phyloP scores from a whole-genome alignment of 2,888 invertebrate species.

The Hydraecia micacea region DNA sequence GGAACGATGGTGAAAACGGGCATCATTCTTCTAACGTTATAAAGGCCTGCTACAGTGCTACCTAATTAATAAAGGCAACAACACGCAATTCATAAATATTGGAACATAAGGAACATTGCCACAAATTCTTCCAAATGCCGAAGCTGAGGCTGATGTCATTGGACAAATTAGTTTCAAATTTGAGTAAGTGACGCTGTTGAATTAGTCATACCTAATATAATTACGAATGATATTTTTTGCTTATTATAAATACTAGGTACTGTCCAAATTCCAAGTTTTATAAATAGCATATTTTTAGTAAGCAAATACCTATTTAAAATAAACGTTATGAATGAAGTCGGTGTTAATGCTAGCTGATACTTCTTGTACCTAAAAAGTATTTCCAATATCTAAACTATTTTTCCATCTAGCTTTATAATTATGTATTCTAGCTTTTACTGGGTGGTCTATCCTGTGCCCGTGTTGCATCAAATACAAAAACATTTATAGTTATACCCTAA shows the following conservation, averaged over 20 bases:
- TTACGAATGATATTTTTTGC: slow-evolving; percentile 5
- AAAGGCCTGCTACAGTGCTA: background rate
- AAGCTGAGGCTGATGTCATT: slow-evolving; percentile 20
- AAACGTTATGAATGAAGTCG: slow-evolving; percentile 15
- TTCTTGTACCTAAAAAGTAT: background rate
- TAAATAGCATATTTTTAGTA: background rate
- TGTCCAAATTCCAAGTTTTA: background rate
- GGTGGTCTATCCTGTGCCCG: background rate
- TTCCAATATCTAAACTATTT: background rate
- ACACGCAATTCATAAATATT: background rate
- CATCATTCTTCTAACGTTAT: background rate
- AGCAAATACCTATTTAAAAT: background rate
- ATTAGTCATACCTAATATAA: slow-evolving; percentile 14
- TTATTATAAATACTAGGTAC: slow-evolving; percentile 4
- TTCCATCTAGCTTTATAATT: background rate
- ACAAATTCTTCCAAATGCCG: slow-evolving; percentile 4
- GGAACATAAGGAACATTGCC: background rate
- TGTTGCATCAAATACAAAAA: background rate
- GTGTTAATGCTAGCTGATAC: background rate
- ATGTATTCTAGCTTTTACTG: background rate
- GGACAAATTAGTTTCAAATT: slow-evolving; percentile 9
- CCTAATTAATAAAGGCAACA: background rate
- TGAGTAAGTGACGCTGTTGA: slow-evolving; percentile 2
- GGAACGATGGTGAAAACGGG: too few relatives aligned
- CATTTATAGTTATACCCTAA: background rate